Percentiles rank a stretch among this genome's conserved stretches.
Evolutionary conservation across 2,888 invertebrate species (phyloP).

Genomic region (Homarus gammarus): DNA sequence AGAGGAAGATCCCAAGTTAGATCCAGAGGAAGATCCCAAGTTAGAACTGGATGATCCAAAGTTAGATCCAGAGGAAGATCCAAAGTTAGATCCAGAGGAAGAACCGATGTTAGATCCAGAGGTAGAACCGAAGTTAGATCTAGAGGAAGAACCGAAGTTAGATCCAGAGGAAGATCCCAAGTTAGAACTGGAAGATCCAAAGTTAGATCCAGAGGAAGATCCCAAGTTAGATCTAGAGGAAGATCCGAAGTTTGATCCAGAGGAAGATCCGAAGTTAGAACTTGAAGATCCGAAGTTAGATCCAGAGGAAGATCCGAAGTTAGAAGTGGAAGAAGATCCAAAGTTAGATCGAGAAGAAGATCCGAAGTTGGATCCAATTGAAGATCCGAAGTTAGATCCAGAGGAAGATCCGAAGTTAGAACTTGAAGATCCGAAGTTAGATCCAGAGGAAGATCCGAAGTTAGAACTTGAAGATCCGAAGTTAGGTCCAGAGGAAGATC

Average conservation of each 20-base stretch:
- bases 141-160: too few species aligned
- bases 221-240: too few species aligned
- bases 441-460: background rate
- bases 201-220: background rate
- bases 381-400: background rate
- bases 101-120: too few species aligned
- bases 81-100: too few species aligned
- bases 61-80: too few species aligned
- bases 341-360: background rate
- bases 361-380: background rate
- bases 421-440: background rate
- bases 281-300: background rate
- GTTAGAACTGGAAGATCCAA: background rate
- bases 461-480: background rate
- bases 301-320: background rate
- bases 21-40: too few species aligned
- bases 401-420: background rate
- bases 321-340: background rate
- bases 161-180: background rate
- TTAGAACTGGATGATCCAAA: too few species aligned
- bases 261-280: background rate
- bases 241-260: background rate
- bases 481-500: background rate
- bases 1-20: too few species aligned
- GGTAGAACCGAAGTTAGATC: too few species aligned